Base-by-base conservation (phyloP, 23 tunicate species). In the Halocynthia roretzi region DNA sequence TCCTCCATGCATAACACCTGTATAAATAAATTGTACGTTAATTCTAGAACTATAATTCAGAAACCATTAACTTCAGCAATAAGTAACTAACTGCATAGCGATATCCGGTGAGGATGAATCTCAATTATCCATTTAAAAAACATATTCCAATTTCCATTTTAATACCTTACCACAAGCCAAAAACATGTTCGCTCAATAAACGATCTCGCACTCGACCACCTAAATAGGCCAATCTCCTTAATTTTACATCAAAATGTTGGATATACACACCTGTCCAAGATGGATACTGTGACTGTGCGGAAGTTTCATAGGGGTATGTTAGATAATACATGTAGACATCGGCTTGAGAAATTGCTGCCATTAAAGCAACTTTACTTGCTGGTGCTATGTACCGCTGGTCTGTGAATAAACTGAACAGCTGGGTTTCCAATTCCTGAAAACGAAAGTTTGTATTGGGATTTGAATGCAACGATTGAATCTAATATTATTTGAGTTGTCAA, bases 1-100 rank as follows among this genome's bases (percentile, higher is more conserved):
- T 14, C 82, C 80, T 6, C 86, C 86, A 50, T 83, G 73, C 63
- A 67, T 63, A 10, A 77, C 86, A 53, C 86, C 86, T 83, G 19
- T 67, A 7, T 7, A 52, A 77, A 75, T 62, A 15, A 71, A 17
- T 21, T 17, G 17, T 19, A 11, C 17, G 2, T 0, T n/a, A 67
- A 19, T 15, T 19, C 40, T 67, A 19, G 40, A 21, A 31, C 44
- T 31, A 31, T 31, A 31, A 31, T 31, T 31, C 44, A 31, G 44
- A 31, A 31, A 31, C 2, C 2, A 31, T 0, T 31, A 31, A 31
- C 44, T 31, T 31, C 4, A 31, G 44, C 44, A 31, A 31, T 31
- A n/a, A n/a, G n/a, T n/a, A 31, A 31, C 44, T 31, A 31, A 31
- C 44, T 31, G 44, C 44, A 31, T 31, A 0, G 44, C 44, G 4